Evolutionary conservation across 2,888 invertebrate genomes (phyloP).

Genomic region (Dorcus parallelipipedus): DNA sequence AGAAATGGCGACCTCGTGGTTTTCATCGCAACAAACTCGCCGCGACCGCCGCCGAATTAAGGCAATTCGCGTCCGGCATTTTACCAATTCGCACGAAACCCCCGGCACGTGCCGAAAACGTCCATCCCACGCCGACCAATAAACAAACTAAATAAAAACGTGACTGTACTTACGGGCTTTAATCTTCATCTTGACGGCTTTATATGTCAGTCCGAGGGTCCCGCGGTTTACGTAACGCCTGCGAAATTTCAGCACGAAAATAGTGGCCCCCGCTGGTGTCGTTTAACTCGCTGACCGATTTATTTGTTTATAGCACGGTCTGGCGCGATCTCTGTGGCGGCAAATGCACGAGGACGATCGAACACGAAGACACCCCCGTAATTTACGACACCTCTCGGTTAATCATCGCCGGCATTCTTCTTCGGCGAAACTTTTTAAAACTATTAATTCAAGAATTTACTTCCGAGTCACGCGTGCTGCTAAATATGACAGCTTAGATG

Average conservation of each 20-base stretch:
- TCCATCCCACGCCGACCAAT: not conserved
- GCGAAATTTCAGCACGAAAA: slow-evolving; percentile 5
- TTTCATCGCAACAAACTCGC: not conserved
- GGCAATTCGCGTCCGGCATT: slow-evolving; percentile 1
- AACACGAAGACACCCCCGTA: not conserved
- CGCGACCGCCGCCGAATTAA: slow-evolving; percentile 10
- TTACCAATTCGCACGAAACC: not conserved
- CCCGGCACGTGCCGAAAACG: slow-evolving; percentile 11
- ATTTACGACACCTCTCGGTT: slow-evolving; percentile 1
- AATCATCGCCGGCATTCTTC: slow-evolving; percentile 7
- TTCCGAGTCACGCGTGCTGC: slow-evolving; percentile 24
- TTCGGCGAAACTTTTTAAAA: slow-evolving; percentile 11
- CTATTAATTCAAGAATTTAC: slow-evolving; percentile 23
- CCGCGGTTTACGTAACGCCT: slow-evolving; percentile 19
- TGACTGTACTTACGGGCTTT: slow-evolving; percentile 23
- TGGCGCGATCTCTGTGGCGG: slow-evolving; percentile 7
- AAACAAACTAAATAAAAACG: slow-evolving; percentile 7
- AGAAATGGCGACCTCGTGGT: slow-evolving; percentile 29
- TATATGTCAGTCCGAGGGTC: slow-evolving; percentile 16
- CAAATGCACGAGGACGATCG: not conserved
- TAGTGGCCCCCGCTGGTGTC: slow-evolving; percentile 8
- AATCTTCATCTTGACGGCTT: slow-evolving; percentile 25
- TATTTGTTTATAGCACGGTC: slow-evolving; percentile 20
- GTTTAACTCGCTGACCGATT: slow-evolving; percentile 13
- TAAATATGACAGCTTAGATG: slow-evolving; percentile 27